phyloP scores from a whole-genome alignment of 92 coral and sea anemone genomes.

The Diadumene lineata region DNA sequence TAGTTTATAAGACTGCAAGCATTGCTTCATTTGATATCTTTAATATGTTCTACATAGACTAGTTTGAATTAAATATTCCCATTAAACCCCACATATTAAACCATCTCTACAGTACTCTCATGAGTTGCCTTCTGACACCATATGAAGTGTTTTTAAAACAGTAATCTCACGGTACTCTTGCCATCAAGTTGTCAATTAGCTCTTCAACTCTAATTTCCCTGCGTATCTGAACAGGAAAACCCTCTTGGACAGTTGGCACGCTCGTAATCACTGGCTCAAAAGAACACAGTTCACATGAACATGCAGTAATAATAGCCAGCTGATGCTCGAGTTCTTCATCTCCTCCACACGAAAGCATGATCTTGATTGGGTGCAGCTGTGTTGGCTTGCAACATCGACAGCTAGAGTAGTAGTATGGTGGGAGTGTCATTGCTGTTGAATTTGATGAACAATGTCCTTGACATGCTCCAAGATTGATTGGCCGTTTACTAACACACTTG shows the following conservation, averaged over 20 bases:
- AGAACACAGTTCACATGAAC: conserved; percentile 50
- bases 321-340: conserved; percentile 36
- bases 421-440: conserved; percentile 37
- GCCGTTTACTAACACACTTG: conserved; percentile 37
- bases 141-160: too few relatives aligned
- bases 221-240: background rate
- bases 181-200: conserved; percentile 22
- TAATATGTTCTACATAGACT: too few relatives aligned
- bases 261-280: conserved; percentile 20
- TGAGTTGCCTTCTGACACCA: too few relatives aligned
- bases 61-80: too few relatives aligned
- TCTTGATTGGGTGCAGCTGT: conserved; percentile 45
- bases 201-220: conserved; percentile 19
- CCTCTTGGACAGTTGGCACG: background rate
- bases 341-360: conserved; percentile 35
- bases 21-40: too few relatives aligned
- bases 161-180: background rate
- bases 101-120: too few relatives aligned
- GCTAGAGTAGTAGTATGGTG: conserved; percentile 57
- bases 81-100: too few relatives aligned
- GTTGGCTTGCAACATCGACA: conserved; percentile 63
- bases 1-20: too few relatives aligned
- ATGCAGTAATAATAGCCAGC: conserved; percentile 52
- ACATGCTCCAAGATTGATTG: conserved; percentile 57
- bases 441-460: conserved; percentile 49